A percentile compares a stretch with the other conserved stretches of the same genome.
Conservation (phyloP, 1,140 invertebrate species). For the Wasmannia auropunctata region DNA sequence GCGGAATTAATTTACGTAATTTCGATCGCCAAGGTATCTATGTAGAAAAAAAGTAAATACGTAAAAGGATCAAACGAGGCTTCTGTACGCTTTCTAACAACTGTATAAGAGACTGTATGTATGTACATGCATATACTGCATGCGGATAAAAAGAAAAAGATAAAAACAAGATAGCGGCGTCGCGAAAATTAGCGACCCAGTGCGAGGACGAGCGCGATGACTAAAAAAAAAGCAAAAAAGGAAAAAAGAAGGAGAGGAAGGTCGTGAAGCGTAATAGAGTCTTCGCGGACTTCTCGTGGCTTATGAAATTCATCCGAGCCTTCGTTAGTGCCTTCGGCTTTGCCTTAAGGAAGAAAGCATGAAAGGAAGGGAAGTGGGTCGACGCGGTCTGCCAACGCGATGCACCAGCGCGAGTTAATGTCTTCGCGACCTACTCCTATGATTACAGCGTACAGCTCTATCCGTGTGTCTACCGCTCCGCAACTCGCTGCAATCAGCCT, state of each 20-base stretch:
- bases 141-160: constrained; percentile 8
- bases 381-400: constrained; percentile 30
- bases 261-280: constrained; percentile 43
- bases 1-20: constrained; percentile 44
- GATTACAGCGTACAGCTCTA: constrained; percentile 21
- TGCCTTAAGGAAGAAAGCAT: constrained; percentile 37
- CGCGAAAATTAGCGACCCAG: constrained; percentile 36
- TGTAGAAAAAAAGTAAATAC: not conserved
- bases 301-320: constrained; percentile 63
- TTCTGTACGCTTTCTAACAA: constrained; percentile 24
- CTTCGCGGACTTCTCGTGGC: constrained; percentile 24
- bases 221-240: constrained; percentile 33
- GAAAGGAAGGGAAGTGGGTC: constrained; percentile 54
- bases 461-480: not conserved
- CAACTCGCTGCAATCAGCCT: constrained; percentile 29
- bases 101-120: not conserved
- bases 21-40: not conserved
- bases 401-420: constrained; percentile 37
- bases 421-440: constrained; percentile 52
- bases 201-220: constrained; percentile 6
- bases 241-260: constrained; percentile 11
- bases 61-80: constrained; percentile 12
- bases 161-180: not conserved
- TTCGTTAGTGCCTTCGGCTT: constrained; percentile 57
- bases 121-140: not conserved